These are phyloP conservation scores for Ips nitidus DNA, from an alignment of 1,140 invertebrate genomes.

Conservation along the genomic window DNA sequence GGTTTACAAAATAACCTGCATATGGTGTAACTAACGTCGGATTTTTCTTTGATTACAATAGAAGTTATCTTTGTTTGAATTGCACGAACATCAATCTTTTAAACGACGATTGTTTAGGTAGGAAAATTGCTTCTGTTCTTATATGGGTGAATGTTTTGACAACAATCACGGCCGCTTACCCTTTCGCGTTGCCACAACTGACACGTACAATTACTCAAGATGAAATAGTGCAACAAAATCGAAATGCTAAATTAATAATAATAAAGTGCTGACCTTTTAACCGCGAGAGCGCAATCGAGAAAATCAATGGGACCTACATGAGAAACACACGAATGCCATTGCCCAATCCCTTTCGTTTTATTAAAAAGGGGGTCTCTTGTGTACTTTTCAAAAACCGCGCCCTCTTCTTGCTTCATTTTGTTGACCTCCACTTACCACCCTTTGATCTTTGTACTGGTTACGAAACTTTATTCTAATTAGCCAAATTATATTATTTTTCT, in stretches of 20 bases:
- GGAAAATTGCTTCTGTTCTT: not conserved
- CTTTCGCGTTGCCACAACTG: slow-evolving; percentile 4
- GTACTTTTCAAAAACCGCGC: no score
- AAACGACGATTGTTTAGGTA: not conserved
- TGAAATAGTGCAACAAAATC: slow-evolving; percentile 15
- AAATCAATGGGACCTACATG: slow-evolving; percentile 20
- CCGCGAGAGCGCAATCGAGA: slow-evolving; percentile 12
- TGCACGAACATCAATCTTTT: no score
- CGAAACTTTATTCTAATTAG: no score
- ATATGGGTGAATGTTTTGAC: not conserved
- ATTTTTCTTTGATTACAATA: not conserved
- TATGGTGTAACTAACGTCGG: not conserved
- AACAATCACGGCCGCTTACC: not conserved
- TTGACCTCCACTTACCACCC: no score
- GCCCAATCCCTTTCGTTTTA: not conserved
- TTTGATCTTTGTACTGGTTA: no score
- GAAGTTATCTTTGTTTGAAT: not conserved
- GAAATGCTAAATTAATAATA: slow-evolving; percentile 21
- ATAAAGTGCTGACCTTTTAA: slow-evolving; percentile 16
- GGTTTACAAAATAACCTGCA: not conserved
- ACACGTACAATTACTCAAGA: slow-evolving; percentile 14
- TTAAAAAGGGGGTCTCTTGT: no score
- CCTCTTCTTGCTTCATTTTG: no score
- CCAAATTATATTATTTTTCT: no score
- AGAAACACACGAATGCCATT: slow-evolving; percentile 1